Percentiles rank a stretch among this genome's conserved stretches.
These are phyloP conservation scores for Hydrotaea cyrtoneurina DNA, from an alignment of 2,888 invertebrate genomes.

Conservation along the genomic window DNA sequence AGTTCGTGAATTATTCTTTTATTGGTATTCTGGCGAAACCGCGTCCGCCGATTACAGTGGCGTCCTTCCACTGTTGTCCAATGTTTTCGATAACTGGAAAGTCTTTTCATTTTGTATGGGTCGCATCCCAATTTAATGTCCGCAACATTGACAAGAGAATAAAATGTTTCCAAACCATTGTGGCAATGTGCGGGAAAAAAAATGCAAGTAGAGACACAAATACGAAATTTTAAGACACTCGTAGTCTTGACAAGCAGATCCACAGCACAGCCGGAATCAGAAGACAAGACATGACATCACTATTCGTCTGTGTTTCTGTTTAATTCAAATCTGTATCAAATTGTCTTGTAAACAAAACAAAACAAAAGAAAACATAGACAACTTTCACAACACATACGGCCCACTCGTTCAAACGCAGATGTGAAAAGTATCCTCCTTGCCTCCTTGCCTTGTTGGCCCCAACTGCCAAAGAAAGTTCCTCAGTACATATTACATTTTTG, in stretches of 20 bases:
- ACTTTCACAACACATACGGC: not conserved
- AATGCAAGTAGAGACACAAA: not conserved
- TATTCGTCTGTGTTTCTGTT: not conserved
- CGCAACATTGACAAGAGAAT: not conserved
- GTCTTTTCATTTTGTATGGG: not conserved
- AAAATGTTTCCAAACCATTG: not conserved
- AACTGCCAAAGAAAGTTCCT: conserved; percentile 6
- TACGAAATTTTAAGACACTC: conserved; percentile 17
- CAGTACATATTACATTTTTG: conserved; percentile 58
- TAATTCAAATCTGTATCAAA: conserved; percentile 50
- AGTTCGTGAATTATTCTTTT: too few species aligned
- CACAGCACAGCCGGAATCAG: not conserved
- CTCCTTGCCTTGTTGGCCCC: too few species aligned
- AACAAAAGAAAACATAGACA: conserved; percentile 6
- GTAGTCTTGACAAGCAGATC: not conserved
- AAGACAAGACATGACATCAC: conserved; percentile 34
- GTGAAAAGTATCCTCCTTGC: not conserved
- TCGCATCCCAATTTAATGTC: not conserved
- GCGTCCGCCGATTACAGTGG: too few species aligned
- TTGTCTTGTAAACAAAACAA: conserved; percentile 30
- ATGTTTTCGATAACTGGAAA: too few species aligned
- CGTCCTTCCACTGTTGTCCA: too few species aligned
- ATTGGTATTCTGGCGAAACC: too few species aligned
- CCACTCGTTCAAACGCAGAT: not conserved
- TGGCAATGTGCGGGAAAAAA: not conserved